Percentiles rank a stretch among this genome's conserved stretches.
These are phyloP conservation scores for Brachionus manjavacas DNA, from an alignment of 1,140 invertebrate genomes.

Conservation along the genomic window DNA sequence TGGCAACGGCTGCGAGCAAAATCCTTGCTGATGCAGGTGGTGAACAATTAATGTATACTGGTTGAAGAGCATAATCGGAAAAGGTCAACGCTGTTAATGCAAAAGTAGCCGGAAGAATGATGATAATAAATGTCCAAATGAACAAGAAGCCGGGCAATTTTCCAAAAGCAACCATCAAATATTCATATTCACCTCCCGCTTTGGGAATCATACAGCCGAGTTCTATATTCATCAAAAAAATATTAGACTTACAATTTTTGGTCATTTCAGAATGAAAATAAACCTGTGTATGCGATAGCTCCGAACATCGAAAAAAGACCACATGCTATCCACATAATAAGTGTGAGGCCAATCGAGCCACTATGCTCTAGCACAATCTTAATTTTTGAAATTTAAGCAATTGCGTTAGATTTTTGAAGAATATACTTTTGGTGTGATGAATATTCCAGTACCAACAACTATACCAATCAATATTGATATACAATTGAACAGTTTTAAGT, in stretches of 20 bases:
- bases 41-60: slow-evolving; percentile 62
- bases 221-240: slow-evolving; percentile 65
- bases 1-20: background rate
- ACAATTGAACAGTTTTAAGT: slow-evolving; percentile 6
- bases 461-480: slow-evolving; percentile 54
- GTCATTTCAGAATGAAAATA: background rate
- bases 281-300: slow-evolving; percentile 25
- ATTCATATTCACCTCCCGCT: slow-evolving; percentile 43
- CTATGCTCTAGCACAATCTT: slow-evolving; percentile 75
- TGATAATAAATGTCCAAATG: slow-evolving; percentile 51
- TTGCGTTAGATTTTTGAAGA: slow-evolving; percentile 7
- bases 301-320: slow-evolving; percentile 72
- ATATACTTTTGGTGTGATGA: slow-evolving; percentile 83
- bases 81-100: slow-evolving; percentile 95
- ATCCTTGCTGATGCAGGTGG: background rate
- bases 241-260: background rate
- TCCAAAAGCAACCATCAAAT: slow-evolving; percentile 58
- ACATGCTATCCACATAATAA: slow-evolving; percentile 75
- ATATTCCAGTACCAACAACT: slow-evolving; percentile 73
- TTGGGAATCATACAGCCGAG: slow-evolving; percentile 61
- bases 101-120: slow-evolving; percentile 77
- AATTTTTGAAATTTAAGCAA: slow-evolving; percentile 63
- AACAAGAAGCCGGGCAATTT: slow-evolving; percentile 51
- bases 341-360: slow-evolving; percentile 75
- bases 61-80: slow-evolving; percentile 87